Conservation (phyloP, 1,140 invertebrate genomes). For the Eueides isabella region DNA sequence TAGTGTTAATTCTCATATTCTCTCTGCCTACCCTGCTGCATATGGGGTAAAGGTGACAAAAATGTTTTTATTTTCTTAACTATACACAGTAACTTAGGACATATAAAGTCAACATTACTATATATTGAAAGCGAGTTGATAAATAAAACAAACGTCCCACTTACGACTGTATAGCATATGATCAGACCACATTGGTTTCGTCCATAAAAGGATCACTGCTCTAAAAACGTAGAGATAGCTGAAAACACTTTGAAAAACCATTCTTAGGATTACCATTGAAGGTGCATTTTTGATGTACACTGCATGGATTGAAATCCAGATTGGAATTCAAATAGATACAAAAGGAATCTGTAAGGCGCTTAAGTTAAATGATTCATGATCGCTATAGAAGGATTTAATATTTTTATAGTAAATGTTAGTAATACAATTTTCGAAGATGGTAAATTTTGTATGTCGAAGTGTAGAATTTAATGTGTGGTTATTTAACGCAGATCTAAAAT, state of each 20-base stretch:
- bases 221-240: neutral
- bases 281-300: neutral
- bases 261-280: neutral
- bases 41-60: no score
- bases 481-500: no score
- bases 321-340: constrained; percentile 48
- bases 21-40: no score
- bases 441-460: no score
- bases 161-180: neutral
- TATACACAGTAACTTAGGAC: neutral
- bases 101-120: neutral
- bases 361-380: constrained; percentile 21
- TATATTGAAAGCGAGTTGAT: constrained; percentile 13
- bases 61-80: no score
- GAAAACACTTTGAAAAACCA: constrained; percentile 2
- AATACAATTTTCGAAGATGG: neutral
- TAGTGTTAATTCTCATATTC: no score
- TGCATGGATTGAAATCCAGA: constrained; percentile 25
- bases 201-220: constrained; percentile 34
- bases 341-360: constrained; percentile 34
- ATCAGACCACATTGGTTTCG: constrained; percentile 22
- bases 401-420: no score
- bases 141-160: constrained; percentile 11
- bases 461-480: no score
- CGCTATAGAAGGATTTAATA: no score